Conservation (phyloP, 2,113 vertebrate genomes). For the Acinonyx jubatus region DNA sequence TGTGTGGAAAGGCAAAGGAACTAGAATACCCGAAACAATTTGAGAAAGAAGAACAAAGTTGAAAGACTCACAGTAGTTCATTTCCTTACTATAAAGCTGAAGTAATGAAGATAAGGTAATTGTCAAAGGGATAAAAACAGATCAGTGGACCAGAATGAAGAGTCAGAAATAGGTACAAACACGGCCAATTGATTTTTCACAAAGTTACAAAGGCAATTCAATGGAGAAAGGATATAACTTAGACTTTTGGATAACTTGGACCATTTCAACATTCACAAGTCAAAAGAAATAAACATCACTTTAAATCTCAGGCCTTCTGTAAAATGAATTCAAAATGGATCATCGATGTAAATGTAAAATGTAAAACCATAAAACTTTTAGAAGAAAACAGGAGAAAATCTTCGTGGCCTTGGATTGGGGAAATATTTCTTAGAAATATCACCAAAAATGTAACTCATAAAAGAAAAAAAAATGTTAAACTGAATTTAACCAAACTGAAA, state of each 20-base stretch:
- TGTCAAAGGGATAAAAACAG: not conserved
- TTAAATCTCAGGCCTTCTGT: not conserved
- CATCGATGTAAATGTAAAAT: not conserved
- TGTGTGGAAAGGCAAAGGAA: not conserved
- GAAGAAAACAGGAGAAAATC: not conserved
- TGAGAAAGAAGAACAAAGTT: not conserved
- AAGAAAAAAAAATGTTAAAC: not conserved
- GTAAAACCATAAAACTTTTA: slow-evolving; percentile 4
- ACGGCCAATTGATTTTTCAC: not conserved
- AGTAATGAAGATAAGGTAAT: not conserved
- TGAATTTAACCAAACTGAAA: not conserved
- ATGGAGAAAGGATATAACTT: not conserved
- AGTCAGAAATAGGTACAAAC: not conserved
- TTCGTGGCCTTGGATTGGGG: not conserved
- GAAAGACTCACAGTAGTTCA: not conserved
- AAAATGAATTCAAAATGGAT: slow-evolving; percentile 1
- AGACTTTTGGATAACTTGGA: not conserved
- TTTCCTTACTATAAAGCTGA: not conserved
- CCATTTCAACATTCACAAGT: not conserved
- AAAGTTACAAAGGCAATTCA: not conserved
- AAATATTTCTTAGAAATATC: not conserved
- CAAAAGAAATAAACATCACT: not conserved
- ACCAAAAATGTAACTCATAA: not conserved
- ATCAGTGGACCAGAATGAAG: not conserved
- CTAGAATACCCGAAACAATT: not conserved